A percentile compares a stretch with the other conserved stretches of the same genome.
Conservation (phyloP, 2,797 vertebrate genomes). For the Nannoperca obscura region DNA sequence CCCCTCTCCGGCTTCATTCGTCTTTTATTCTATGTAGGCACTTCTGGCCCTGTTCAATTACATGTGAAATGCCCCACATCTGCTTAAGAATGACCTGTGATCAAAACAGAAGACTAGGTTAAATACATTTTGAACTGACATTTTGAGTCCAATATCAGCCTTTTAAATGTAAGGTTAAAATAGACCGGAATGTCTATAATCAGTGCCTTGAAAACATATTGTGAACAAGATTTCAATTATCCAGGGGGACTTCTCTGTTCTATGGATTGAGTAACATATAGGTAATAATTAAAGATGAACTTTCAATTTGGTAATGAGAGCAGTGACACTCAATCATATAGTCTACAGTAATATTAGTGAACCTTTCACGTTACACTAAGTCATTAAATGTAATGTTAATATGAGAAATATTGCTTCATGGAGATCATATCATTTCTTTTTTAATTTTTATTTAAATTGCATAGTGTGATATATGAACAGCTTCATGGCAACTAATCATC, state of each 20-base stretch:
- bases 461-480: not conserved
- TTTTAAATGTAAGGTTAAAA: constrained; percentile 15
- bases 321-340: too few relatives aligned
- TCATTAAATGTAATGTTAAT: not conserved
- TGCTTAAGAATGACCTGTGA: constrained; percentile 21
- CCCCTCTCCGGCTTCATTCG: not conserved
- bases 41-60: constrained; percentile 20
- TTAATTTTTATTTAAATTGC: not conserved
- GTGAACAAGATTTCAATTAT: not conserved
- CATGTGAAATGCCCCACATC: constrained; percentile 29
- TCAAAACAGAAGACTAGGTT: constrained; percentile 36
- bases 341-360: not conserved
- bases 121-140: constrained; percentile 23
- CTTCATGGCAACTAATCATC: not conserved
- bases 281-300: not conserved
- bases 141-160: constrained; percentile 6
- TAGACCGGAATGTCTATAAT: not conserved
- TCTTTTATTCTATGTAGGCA: constrained; percentile 9
- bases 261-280: not conserved
- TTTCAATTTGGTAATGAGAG: not conserved
- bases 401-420: not conserved
- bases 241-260: not conserved
- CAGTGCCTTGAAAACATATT: not conserved
- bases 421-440: constrained; percentile 1
- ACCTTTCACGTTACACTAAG: not conserved